Conservation (phyloP, 2,888 invertebrate genomes). For the Rhagonycha fulva region DNA sequence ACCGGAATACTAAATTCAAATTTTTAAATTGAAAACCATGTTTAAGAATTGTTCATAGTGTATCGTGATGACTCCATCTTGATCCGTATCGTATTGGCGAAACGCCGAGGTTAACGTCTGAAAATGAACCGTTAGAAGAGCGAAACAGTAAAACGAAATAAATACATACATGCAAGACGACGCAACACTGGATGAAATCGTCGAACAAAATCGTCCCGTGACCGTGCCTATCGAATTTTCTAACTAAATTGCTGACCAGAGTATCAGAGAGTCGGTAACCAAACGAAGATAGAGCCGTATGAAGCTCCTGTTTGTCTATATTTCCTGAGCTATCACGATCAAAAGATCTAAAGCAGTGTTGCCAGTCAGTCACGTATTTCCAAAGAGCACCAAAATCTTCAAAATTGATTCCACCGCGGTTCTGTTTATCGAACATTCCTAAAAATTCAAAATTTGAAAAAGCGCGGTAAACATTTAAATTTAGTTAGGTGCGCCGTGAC, state of each 20-base stretch:
- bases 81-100: slow-evolving; percentile 85
- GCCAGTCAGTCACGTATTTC: slow-evolving; percentile 99
- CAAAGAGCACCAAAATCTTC: slow-evolving; percentile 95
- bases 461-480: background rate
- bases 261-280: slow-evolving; percentile 86
- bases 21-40: slow-evolving; percentile 84
- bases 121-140: slow-evolving; percentile 48
- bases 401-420: slow-evolving; percentile 87
- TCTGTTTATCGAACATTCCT: slow-evolving; percentile 93
- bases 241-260: slow-evolving; percentile 78
- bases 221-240: slow-evolving; percentile 93
- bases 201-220: slow-evolving; percentile 91
- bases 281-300: slow-evolving; percentile 86
- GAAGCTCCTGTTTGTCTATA: slow-evolving; percentile 90
- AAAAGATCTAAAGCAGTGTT: slow-evolving; percentile 91
- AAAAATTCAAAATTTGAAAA: slow-evolving; percentile 45
- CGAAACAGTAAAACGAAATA: background rate
- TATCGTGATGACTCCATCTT: slow-evolving; percentile 93
- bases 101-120: slow-evolving; percentile 91
- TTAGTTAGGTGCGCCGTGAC: background rate
- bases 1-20: slow-evolving; percentile 51
- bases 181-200: slow-evolving; percentile 97
- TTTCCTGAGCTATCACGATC: slow-evolving; percentile 92
- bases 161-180: slow-evolving; percentile 85
- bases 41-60: slow-evolving; percentile 94